Base-by-base conservation (phyloP, 1,140 invertebrate species). In the Hyles euphorbiae region DNA sequence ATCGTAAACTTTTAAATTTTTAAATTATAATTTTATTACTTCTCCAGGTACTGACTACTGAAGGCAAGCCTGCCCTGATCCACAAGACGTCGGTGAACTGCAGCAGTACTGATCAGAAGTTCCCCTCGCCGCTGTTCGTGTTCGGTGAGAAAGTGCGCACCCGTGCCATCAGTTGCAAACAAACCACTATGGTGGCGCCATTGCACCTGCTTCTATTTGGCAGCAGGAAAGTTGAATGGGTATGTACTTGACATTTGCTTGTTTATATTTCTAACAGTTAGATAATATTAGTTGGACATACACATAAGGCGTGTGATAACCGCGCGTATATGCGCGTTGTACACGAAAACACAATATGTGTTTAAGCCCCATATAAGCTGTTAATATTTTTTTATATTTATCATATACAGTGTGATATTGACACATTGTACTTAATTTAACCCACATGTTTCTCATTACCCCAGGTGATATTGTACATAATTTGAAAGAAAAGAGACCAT, bases 121-220 rank as follows among this genome's bases (percentile, higher is more conserved):
- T 99, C 73, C 95, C 96, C 0, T 98, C 94, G 60, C 98, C 98
- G 3, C 97, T 98, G 76, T 99, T 99, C 82, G 96, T 99, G 43
- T 99, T 99, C 87, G 97, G 97, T 3, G 98, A 99, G 90, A 99
- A 99, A 92, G 97, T 99, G 50, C 93, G 98, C 55, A 99, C 98
- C 0, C 91, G 96, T 67, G 97, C 98, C 5, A 97, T 99, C n/a
- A 96, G 96, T 10, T 99, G 97, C 83, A 99, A 99, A 81, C 97
- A 98, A 89, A 95, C 98, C 91, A 97, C 97, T 0, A 99, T 99
- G 97, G 94, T 99, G 2, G 94, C 97, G 2, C 97, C 98, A 0
- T 83, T 99, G 60, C 98, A 99, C 87, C 88, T 99, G 4, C 81
- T 99, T 61, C 83, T 99, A 5, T 99, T 99, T 89, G 98, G 95